Evolutionary conservation across 2,888 invertebrate species (phyloP).

Genomic region (Hartigia nigra): DNA sequence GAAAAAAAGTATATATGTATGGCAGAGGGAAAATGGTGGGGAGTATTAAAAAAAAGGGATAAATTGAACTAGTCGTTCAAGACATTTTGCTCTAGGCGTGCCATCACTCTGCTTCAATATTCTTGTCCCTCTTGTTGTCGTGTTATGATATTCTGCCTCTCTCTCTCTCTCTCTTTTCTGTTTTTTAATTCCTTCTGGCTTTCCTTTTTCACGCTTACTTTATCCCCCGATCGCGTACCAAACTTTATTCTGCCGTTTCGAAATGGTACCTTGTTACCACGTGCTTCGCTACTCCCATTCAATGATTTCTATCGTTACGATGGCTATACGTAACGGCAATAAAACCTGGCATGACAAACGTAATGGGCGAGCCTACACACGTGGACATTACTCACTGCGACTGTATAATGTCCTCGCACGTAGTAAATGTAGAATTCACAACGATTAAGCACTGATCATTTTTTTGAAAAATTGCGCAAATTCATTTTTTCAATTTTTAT

Average conservation of each 20-base stretch:
- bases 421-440: neutral
- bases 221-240: neutral
- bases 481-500: no score
- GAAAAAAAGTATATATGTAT: neutral
- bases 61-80: conserved; percentile 40
- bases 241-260: neutral
- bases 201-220: neutral
- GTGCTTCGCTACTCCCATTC: neutral
- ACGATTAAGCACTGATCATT: neutral
- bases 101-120: neutral
- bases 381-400: neutral
- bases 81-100: conserved; percentile 31
- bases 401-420: neutral
- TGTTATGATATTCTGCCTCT: conserved; percentile 19
- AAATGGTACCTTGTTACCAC: neutral
- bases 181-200: conserved; percentile 11
- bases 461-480: neutral
- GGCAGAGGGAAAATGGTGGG: conserved; percentile 6
- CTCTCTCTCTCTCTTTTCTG: neutral
- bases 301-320: neutral
- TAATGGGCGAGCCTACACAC: neutral
- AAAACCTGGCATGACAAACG: neutral
- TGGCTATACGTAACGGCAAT: neutral
- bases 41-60: conserved; percentile 20
- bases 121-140: conserved; percentile 27